A percentile compares a stretch with the other conserved stretches of the same genome.
Conservation (phyloP, 1,140 invertebrate genomes). For the Drosophila ambigua region DNA sequence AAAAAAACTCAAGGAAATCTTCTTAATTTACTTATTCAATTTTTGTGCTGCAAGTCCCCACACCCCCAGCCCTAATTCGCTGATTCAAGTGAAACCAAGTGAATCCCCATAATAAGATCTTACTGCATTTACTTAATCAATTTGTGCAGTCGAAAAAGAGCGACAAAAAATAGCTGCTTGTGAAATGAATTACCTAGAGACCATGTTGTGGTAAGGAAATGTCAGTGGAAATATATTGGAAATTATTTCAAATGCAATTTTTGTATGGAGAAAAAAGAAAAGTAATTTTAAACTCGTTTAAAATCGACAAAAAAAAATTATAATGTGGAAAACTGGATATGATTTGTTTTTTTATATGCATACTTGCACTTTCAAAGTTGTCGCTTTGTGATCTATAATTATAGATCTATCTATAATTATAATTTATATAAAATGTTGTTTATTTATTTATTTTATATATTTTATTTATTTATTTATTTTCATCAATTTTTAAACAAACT, state of each 20-base stretch:
- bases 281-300: too few relatives aligned
- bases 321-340: too few relatives aligned
- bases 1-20: conserved; percentile 16
- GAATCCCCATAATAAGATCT: neutral
- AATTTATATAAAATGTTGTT: too few relatives aligned
- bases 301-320: too few relatives aligned
- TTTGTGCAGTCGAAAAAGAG: neutral
- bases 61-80: too few relatives aligned
- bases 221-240: neutral
- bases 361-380: too few relatives aligned
- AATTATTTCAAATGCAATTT: neutral
- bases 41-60: conserved; percentile 16
- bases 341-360: too few relatives aligned
- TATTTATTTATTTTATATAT: too few relatives aligned
- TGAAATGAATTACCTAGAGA: conserved; percentile 72
- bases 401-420: too few relatives aligned
- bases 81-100: conserved; percentile 14
- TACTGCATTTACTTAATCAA: conserved; percentile 7
- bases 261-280: too few relatives aligned
- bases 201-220: conserved; percentile 68
- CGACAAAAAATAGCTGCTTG: neutral
- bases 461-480: too few relatives aligned
- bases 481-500: conserved; percentile 2
- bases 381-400: too few relatives aligned
- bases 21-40: conserved; percentile 22